phyloP scores from a whole-genome alignment of 2,797 vertebrate species.

The Ptychobarbus kaznakovi region DNA sequence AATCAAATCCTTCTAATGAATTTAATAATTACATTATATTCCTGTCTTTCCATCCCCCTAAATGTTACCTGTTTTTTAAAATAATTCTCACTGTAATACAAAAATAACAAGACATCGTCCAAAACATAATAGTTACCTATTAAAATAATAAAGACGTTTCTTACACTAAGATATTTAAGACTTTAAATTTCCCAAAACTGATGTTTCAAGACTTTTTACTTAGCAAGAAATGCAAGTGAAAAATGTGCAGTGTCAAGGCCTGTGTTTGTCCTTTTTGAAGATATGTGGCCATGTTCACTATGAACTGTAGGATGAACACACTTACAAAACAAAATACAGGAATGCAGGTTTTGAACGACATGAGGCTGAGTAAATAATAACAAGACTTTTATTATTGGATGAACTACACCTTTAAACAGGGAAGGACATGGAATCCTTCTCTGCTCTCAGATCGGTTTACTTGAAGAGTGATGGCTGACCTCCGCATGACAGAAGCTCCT shows the following conservation, averaged over 20 bases:
- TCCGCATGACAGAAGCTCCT: constrained; percentile 29
- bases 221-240: no score
- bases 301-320: background rate
- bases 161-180: no score
- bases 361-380: background rate
- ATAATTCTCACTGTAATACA: no score
- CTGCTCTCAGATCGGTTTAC: constrained; percentile 31
- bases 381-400: background rate
- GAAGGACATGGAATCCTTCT: constrained; percentile 10
- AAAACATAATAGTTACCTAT: no score
- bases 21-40: background rate
- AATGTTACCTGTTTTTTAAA: no score
- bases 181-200: no score
- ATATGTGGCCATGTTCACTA: background rate
- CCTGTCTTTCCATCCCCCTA: no score
- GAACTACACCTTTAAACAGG: constrained; percentile 5
- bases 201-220: background rate
- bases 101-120: no score
- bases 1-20: background rate
- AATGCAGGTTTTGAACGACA: background rate
- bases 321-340: background rate
- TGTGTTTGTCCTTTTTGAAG: background rate
- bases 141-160: no score
- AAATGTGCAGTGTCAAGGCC: background rate
- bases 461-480: constrained; percentile 35